A percentile compares a stretch with the other conserved stretches of the same genome.
phyloP scores from a whole-genome alignment of 2,113 vertebrate species.

The Cathartes aura region DNA sequence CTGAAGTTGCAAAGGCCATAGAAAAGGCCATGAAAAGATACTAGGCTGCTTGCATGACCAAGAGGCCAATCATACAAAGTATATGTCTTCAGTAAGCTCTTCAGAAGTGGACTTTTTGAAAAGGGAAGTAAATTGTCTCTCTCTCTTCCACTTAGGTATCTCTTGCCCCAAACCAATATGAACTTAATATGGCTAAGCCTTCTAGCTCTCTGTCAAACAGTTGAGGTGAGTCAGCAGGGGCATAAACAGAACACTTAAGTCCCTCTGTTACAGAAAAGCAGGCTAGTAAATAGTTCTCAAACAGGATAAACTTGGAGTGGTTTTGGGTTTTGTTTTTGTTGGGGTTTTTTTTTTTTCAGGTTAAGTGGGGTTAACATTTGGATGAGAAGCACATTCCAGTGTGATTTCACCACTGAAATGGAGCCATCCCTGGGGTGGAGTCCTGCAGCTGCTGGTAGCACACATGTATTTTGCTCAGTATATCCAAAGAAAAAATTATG shows the following conservation, averaged over 20 bases:
- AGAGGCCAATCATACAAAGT: not conserved
- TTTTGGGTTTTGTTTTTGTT: not conserved
- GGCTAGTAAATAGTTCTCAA: not conserved
- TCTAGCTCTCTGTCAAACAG: not conserved
- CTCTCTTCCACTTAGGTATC: not conserved
- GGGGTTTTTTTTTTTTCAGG: not conserved
- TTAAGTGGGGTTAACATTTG: constrained; percentile 33
- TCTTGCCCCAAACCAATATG: not conserved
- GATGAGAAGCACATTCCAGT: constrained; percentile 22
- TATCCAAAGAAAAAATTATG: not conserved
- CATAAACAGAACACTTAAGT: not conserved
- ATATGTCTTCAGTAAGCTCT: not conserved
- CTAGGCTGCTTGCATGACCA: not conserved
- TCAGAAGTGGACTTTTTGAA: not conserved
- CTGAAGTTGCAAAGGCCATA: not conserved
- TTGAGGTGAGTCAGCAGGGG: not conserved
- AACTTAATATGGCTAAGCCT: not conserved
- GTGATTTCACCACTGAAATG: constrained; percentile 57
- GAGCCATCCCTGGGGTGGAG: constrained; percentile 45
- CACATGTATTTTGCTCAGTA: constrained; percentile 23
- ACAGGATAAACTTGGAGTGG: not conserved
- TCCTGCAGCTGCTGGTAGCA: constrained; percentile 29
- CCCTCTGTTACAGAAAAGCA: not conserved
- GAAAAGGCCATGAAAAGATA: not conserved
- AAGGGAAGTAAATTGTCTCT: not conserved